These are phyloP conservation scores for Ornithoptera priamus DNA, from an alignment of 2,888 invertebrate genomes.

Conservation along the genomic window DNA sequence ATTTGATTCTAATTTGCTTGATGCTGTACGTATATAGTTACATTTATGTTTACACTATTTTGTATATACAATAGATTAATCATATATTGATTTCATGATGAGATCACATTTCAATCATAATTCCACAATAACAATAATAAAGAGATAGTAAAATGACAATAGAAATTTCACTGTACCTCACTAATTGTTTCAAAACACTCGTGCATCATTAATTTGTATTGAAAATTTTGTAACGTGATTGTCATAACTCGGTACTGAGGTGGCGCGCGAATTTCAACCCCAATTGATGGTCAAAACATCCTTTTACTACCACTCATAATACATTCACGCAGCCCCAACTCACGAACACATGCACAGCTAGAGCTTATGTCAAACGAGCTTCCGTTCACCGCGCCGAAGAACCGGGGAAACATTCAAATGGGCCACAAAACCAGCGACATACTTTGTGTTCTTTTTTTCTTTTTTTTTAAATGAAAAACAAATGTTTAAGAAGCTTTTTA, in stretches of 20 bases:
- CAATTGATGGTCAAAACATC: constrained; percentile 31
- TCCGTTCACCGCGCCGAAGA: constrained; percentile 13
- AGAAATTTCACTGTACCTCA: neutral
- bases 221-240: neutral
- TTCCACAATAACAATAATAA: too few species aligned
- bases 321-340: constrained; percentile 29
- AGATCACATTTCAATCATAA: too few species aligned
- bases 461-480: neutral
- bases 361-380: constrained; percentile 13
- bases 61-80: too few species aligned
- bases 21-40: too few species aligned
- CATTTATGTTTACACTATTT: too few species aligned
- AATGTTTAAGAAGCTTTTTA: too few species aligned
- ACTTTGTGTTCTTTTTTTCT: neutral
- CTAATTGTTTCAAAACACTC: neutral
- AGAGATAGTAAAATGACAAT: too few species aligned
- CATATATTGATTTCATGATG: too few species aligned
- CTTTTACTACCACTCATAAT: constrained; percentile 31
- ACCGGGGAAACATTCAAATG: constrained; percentile 6
- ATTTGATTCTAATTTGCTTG: too few species aligned
- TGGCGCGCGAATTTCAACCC: constrained; percentile 19
- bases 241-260: constrained; percentile 6
- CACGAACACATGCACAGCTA: constrained; percentile 13
- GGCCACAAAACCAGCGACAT: constrained; percentile 7
- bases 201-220: neutral